Evolutionary conservation across 2,888 invertebrate species (phyloP).

Genomic region (Frankliniella fusca): DNA sequence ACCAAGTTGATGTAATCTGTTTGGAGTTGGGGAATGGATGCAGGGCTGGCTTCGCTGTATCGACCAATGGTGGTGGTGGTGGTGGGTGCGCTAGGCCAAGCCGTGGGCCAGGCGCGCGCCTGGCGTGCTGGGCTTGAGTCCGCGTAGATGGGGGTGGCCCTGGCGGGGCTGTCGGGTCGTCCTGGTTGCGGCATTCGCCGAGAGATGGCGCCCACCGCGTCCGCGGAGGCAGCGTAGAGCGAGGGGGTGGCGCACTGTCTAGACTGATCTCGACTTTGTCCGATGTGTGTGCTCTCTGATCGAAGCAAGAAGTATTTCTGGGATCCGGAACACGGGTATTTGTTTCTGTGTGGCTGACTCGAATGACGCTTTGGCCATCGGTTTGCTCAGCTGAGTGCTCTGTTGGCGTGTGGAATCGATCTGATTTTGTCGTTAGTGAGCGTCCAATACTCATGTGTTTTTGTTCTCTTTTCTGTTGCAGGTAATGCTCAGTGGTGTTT

Average conservation of each 20-base stretch:
- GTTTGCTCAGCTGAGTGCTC: too few species aligned
- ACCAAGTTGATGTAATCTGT: too few species aligned
- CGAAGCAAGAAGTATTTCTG: too few species aligned
- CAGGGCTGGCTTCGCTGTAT: neutral
- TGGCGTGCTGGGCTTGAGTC: neutral
- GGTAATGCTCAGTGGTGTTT: conserved; percentile 22
- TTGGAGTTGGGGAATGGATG: neutral
- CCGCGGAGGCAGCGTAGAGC: too few species aligned
- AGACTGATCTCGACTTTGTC: too few species aligned
- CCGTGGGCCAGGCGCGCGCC: neutral
- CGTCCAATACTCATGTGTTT: neutral
- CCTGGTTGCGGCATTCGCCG: neutral
- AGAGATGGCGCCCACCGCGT: neutral
- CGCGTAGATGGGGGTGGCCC: neutral
- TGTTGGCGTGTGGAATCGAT: too few species aligned
- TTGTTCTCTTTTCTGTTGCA: neutral
- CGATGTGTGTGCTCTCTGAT: too few species aligned
- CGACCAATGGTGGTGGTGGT: neutral
- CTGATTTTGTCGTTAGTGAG: too few species aligned
- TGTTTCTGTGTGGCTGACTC: too few species aligned
- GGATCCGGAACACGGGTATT: too few species aligned
- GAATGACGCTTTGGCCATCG: too few species aligned
- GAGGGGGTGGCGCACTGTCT: too few species aligned
- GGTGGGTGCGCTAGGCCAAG: neutral
- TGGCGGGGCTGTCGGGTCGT: neutral